Conservation (phyloP, 2,888 invertebrate genomes). For the Tenthredo livida region DNA sequence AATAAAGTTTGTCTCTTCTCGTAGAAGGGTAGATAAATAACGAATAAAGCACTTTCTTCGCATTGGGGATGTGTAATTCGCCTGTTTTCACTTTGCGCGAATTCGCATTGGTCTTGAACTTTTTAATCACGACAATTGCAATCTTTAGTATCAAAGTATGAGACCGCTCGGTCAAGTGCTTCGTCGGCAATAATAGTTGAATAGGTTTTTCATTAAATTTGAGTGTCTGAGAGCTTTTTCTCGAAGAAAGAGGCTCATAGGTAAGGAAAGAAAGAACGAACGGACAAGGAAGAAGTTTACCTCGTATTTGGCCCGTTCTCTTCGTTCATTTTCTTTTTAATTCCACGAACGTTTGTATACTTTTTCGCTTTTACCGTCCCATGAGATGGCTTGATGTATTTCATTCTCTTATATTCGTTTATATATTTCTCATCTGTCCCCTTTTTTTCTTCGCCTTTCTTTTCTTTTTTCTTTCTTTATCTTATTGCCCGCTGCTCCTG, state of each 20-base stretch:
- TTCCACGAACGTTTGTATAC: background rate
- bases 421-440: background rate
- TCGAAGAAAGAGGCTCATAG: background rate
- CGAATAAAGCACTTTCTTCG: too few species aligned
- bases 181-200: slow-evolving; percentile 7
- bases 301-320: background rate
- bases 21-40: too few species aligned
- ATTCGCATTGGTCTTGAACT: background rate
- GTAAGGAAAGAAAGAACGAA: background rate
- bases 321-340: background rate
- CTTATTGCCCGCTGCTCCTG: background rate
- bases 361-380: background rate
- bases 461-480: background rate
- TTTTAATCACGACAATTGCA: slow-evolving; percentile 9
- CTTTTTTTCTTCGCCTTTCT: background rate
- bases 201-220: slow-evolving; percentile 37
- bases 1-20: background rate
- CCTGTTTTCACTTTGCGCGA: background rate
- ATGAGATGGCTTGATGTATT: slow-evolving; percentile 3
- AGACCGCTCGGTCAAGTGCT: background rate
- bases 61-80: too few species aligned
- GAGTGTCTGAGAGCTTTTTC: background rate
- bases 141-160: background rate
- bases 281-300: background rate
- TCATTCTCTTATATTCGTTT: background rate